Base-by-base conservation (phyloP, 2,113 vertebrate genomes). In the Thunnus maccoyii region DNA sequence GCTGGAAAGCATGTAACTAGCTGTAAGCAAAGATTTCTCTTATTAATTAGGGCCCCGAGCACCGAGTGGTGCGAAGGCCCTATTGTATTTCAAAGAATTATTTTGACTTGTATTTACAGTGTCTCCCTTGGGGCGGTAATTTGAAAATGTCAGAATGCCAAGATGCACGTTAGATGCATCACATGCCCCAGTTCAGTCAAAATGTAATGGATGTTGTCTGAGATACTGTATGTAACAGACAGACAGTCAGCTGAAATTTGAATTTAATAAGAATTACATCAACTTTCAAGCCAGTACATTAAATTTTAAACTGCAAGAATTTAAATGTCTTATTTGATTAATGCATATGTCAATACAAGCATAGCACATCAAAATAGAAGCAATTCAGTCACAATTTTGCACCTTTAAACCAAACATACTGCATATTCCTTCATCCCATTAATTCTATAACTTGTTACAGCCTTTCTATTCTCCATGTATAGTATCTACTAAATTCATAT, bases 131-230 rank as follows among this genome's bases (percentile, higher is more conserved):
- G 44, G 83, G 72, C 76, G 36, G 8, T 60, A 6, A 70, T 78
- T 73, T 76, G 47, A 80, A 88, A 88, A 85, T 88, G 86, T 73
- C 83, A 88, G 20, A 72, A 69, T 74, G 76, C 60, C 58, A 22
- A 17, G 68, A 78, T 82, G 82, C 71, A 79, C 36, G 18, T 70
- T 25, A 83, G 72, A 83, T 52, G 73, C 69, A 78, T 51, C 54
- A 73, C 68, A 57, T 80, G 63, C 22, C 83, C 83, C 47, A 83
- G 67, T 85, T 88, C 77, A 44, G 71, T 69, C 75, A 16, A 60
- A 64, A 65, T 70, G 57, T 63, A 73, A 2, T 27, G 36, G 62
- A 3, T 51, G 44, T 14, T 63, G 8, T 36, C 3, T n/a, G 17
- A 70, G 46, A 60, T 64, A 41, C 32, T 65, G 3, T 36, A 55